Evolutionary conservation across 2,888 invertebrate genomes (phyloP).

Genomic region (Lithosia quadra): DNA sequence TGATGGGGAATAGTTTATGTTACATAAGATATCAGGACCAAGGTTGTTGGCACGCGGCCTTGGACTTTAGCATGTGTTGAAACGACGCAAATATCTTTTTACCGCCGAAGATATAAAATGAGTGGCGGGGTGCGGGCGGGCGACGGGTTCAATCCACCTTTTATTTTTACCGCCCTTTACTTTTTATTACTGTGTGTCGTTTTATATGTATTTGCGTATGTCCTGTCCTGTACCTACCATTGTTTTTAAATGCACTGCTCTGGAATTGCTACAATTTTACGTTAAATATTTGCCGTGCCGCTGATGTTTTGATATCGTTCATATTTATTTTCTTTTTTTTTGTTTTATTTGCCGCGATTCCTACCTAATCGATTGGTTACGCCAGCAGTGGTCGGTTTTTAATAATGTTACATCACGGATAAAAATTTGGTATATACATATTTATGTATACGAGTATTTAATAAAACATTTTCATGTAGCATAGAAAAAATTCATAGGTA

Average conservation of each 20-base stretch:
- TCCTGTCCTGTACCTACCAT: slow-evolving; percentile 42
- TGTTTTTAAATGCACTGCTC: slow-evolving; percentile 40
- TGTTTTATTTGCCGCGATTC: slow-evolving; percentile 10
- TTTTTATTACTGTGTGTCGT: slow-evolving; percentile 61
- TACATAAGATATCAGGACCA: slow-evolving; percentile 9
- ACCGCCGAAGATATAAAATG: slow-evolving; percentile 48
- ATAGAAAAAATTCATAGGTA: neutral
- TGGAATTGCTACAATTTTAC: slow-evolving; percentile 36
- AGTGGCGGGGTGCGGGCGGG: slow-evolving; percentile 27
- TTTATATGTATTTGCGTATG: slow-evolving; percentile 53
- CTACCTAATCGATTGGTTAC: neutral
- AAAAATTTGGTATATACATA: neutral
- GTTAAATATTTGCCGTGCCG: slow-evolving; percentile 34
- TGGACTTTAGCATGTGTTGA: slow-evolving; percentile 25
- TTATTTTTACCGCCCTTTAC: slow-evolving; percentile 60
- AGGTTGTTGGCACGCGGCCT: slow-evolving; percentile 16
- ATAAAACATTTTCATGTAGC: neutral
- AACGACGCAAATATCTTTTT: slow-evolving; percentile 41
- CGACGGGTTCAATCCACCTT: slow-evolving; percentile 52
- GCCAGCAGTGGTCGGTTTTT: neutral
- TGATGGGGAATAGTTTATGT: slow-evolving; percentile 4
- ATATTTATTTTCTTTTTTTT: slow-evolving; percentile 26
- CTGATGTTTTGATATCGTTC: slow-evolving; percentile 20
- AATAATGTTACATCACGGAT: neutral
- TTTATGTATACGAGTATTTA: neutral